These are phyloP conservation scores for Nymphicus hollandicus DNA, from an alignment of 2,113 vertebrate species.

Conservation along the genomic window DNA sequence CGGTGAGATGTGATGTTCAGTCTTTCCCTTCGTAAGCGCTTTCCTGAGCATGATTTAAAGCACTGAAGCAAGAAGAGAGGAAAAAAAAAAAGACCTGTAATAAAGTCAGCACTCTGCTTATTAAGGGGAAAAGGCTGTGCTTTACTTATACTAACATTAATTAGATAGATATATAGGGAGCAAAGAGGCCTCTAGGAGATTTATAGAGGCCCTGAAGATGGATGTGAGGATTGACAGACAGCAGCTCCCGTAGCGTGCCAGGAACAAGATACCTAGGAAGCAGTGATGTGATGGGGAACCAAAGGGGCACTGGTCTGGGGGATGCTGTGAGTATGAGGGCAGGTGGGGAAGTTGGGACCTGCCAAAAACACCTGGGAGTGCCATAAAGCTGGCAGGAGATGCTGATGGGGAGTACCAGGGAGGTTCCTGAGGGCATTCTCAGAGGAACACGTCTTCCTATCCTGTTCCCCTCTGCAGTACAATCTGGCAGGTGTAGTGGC, in stretches of 20 bases:
- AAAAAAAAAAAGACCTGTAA: conserved; percentile 61
- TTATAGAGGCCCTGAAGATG: conserved; percentile 33
- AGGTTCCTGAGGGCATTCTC: neutral
- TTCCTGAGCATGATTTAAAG: conserved; percentile 79
- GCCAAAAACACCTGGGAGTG: neutral
- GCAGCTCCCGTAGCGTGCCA: neutral
- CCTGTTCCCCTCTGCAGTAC: neutral
- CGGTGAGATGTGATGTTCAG: neutral
- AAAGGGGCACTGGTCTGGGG: neutral
- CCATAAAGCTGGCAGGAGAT: neutral
- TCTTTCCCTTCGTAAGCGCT: conserved; percentile 77
- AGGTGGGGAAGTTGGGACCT: neutral
- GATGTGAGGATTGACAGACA: conserved; percentile 17
- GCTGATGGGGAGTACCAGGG: neutral
- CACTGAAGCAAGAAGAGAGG: conserved; percentile 61
- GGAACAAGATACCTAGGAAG: neutral
- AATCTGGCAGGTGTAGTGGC: neutral
- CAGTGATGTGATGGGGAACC: neutral
- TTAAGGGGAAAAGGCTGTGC: conserved; percentile 81
- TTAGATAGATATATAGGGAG: conserved; percentile 79
- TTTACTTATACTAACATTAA: conserved; percentile 81
- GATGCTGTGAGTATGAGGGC: neutral
- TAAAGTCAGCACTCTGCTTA: conserved; percentile 85
- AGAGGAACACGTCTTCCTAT: neutral
- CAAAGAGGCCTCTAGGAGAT: conserved; percentile 56